Base-by-base conservation (phyloP, 2,797 vertebrate species). In the Oreochromis grahami region DNA sequence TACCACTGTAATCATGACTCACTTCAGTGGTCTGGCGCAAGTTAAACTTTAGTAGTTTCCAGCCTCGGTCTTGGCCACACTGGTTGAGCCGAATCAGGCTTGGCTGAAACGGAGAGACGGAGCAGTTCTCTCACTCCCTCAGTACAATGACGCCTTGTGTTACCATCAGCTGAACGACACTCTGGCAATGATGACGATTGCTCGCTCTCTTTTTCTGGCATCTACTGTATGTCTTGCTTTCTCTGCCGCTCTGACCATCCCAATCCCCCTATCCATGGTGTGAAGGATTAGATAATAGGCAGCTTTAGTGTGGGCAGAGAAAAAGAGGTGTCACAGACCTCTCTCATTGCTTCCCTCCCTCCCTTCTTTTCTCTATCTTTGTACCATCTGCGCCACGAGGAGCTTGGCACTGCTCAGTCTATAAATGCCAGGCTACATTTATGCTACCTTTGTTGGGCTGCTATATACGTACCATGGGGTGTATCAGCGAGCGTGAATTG, bases 271-370 rank as follows among this genome's bases (percentile, higher is more conserved):
- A 36, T 87, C 87, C 74, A n/a, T 90, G 93, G 91, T 86, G 91
- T 72, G 88, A 92, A 94, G 89, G 91, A 93, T 95, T 95, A 95
- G 94, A 95, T 96, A 96, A 96, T 94, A 93, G 94, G 92, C 95
- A 96, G 95, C 94, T 95, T 94, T 95, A 93, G 94, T 95, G 95
- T 95, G 93, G 95, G 95, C 91, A 92, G 94, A 93, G 92, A 94
- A 77, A 90, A 87, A 94, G 94, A 95, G 90, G 94, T 95, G 94
- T 91, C 94, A 94, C 91, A 94, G 94, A 93, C 93, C 94, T 94
- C 94, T 92, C 88, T 95, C 88, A 76, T 87, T 90, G 83, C 88
- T 83, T 92, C 84, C 80, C 81, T 81, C 76, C 68, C 86, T 90
- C 82, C 84, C 83, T 87, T 90, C 82, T 86, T 79, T 81, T 88